A percentile compares a stretch with the other conserved stretches of the same genome.
Conservation (phyloP, 64 coral and sea anemone species). For the Stichodactyla mertensii region DNA sequence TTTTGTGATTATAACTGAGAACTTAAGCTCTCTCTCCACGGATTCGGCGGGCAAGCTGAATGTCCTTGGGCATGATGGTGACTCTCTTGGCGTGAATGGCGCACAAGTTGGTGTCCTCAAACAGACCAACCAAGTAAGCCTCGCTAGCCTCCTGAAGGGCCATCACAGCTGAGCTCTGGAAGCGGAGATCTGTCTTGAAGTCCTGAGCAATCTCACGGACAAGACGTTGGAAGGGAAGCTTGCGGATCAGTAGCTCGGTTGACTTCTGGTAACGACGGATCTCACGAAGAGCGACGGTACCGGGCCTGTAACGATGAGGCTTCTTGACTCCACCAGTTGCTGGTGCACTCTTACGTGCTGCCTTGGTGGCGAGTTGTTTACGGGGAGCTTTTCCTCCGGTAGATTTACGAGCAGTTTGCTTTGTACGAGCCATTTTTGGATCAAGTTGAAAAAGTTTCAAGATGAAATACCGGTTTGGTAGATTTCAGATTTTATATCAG, state of each 20-base stretch:
- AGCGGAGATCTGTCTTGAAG: constrained; percentile 75
- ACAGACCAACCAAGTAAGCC: constrained; percentile 77
- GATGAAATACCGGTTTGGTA: not conserved
- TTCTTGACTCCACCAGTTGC: constrained; percentile 36
- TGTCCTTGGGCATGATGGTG: constrained; percentile 79
- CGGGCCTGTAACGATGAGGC: constrained; percentile 29
- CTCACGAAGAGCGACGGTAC: constrained; percentile 75
- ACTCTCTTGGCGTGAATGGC: constrained; percentile 83
- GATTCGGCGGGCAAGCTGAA: constrained; percentile 83
- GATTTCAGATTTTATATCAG: not conserved
- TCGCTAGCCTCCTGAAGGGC: constrained; percentile 82
- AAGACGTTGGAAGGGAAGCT: constrained; percentile 71
- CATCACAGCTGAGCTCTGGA: constrained; percentile 76
- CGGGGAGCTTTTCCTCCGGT: constrained; percentile 26
- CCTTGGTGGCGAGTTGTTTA: constrained; percentile 34
- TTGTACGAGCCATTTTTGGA: constrained; percentile 11
- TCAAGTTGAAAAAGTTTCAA: not conserved
- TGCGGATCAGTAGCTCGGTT: constrained; percentile 68
- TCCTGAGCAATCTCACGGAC: constrained; percentile 79
- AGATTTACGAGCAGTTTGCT: constrained; percentile 29
- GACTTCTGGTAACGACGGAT: constrained; percentile 78
- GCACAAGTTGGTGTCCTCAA: constrained; percentile 87
- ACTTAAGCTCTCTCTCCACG: constrained; percentile 39
- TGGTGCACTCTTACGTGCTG: constrained; percentile 32
- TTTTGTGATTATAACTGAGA: not conserved